phyloP scores from a whole-genome alignment of 2,113 vertebrate genomes.

The Accipiter virgatus region DNA sequence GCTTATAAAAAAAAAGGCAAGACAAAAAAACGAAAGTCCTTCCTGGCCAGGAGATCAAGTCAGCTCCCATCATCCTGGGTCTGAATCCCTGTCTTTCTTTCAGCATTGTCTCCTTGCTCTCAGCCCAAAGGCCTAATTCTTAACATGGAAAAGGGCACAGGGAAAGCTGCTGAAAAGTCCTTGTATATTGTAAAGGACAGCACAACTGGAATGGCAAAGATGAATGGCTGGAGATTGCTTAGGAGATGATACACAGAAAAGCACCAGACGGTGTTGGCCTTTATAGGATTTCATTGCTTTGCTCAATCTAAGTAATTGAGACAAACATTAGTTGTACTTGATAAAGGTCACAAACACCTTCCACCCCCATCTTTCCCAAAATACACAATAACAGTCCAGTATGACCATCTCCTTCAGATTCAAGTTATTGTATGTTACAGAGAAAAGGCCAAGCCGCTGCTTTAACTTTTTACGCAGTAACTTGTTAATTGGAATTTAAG shows the following conservation, averaged over 20 bases:
- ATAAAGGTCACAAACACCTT: neutral
- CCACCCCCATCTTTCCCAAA: neutral
- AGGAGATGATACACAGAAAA: neutral
- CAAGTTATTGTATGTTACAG: neutral
- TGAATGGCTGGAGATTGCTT: neutral
- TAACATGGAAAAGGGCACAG: neutral
- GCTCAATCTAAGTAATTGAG: accelerated
- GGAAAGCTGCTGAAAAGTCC: neutral
- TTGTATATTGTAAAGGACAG: accelerated
- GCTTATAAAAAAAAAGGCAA: neutral
- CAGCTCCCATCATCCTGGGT: neutral
- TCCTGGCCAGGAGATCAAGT: neutral
- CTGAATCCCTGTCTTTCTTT: neutral
- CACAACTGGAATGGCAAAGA: neutral
- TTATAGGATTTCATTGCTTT: neutral
- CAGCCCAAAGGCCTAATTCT: neutral
- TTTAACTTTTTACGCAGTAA: neutral
- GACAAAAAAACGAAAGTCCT: neutral
- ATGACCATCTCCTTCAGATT: neutral
- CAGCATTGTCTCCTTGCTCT: neutral
- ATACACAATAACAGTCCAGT: neutral
- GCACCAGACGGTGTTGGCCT: neutral
- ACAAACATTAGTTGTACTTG: neutral
- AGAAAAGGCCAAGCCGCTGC: neutral
- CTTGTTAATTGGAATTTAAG: neutral